phyloP scores from a whole-genome alignment of 2,888 invertebrate species.

The Apamea monoglypha region DNA sequence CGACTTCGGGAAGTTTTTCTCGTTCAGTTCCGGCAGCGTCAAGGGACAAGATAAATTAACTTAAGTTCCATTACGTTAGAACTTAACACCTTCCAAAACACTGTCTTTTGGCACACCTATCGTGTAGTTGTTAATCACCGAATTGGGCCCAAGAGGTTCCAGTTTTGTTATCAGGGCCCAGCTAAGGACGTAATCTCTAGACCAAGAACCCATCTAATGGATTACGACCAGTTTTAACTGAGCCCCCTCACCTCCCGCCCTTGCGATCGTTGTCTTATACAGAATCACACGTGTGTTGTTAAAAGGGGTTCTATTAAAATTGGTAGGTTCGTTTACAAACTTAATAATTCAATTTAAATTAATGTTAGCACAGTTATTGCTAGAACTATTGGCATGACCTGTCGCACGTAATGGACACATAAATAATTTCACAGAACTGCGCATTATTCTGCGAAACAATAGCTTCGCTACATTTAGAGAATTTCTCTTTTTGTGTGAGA shows the following conservation, averaged over 20 bases:
- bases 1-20: neutral
- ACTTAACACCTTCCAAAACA: constrained; percentile 72
- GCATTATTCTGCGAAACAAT: constrained; percentile 60
- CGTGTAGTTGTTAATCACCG: constrained; percentile 77
- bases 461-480: constrained; percentile 45
- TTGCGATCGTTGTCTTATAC: neutral
- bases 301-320: constrained; percentile 57
- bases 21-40: neutral
- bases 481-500: constrained; percentile 47
- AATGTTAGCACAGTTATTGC: constrained; percentile 65
- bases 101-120: constrained; percentile 69
- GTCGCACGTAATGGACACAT: constrained; percentile 56
- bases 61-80: constrained; percentile 73
- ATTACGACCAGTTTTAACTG: constrained; percentile 64
- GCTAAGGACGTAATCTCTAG: constrained; percentile 68
- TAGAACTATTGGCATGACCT: constrained; percentile 60
- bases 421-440: constrained; percentile 56
- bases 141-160: constrained; percentile 74
- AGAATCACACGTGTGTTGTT: constrained; percentile 43
- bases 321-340: constrained; percentile 61
- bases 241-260: constrained; percentile 40
- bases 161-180: constrained; percentile 67
- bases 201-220: constrained; percentile 69
- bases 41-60: constrained; percentile 62
- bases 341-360: constrained; percentile 76